A percentile compares a stretch with the other conserved stretches of the same genome.
Conservation (phyloP, 2,113 vertebrate genomes). For the Recurvirostra avosetta region DNA sequence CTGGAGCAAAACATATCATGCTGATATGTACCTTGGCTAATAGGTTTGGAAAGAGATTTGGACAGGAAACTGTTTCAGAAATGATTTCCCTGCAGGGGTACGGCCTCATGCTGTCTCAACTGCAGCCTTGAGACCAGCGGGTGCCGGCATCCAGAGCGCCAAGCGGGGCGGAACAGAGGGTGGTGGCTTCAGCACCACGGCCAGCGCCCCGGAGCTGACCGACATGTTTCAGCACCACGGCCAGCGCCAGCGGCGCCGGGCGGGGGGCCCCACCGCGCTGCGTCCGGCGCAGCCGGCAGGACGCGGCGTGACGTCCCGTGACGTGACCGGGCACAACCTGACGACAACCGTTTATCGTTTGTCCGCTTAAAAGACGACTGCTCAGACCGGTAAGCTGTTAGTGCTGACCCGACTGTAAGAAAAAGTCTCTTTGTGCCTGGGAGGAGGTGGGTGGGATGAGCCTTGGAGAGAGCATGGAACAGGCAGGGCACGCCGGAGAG, state of each 20-base stretch:
- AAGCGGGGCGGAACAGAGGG: rapidly evolving
- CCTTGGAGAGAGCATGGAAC: not conserved
- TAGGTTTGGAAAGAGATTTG: not conserved
- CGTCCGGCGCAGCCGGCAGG: too few species aligned
- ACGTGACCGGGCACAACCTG: too few species aligned
- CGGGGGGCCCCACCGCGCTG: too few species aligned
- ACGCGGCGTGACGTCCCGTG: too few species aligned
- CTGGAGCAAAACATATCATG: rapidly evolving
- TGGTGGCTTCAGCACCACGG: not conserved
- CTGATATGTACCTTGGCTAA: not conserved
- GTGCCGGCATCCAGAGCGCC: rapidly evolving
- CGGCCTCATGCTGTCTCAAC: rapidly evolving
- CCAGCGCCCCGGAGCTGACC: not conserved
- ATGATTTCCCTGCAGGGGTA: not conserved
- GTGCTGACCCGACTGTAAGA: not conserved
- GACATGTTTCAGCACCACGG: not conserved
- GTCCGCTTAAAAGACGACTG: rapidly evolving
- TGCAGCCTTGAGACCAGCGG: not conserved
- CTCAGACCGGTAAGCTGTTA: rapidly evolving
- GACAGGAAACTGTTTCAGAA: not conserved
- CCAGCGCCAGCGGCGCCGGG: not conserved
- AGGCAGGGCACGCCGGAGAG: not conserved
- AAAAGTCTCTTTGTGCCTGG: not conserved
- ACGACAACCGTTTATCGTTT: rapidly evolving
- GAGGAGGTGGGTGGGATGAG: not conserved